A percentile compares a stretch with the other conserved stretches of the same genome.
phyloP scores from a whole-genome alignment of 1,140 invertebrate species.

The Scaptomyza hsui region DNA sequence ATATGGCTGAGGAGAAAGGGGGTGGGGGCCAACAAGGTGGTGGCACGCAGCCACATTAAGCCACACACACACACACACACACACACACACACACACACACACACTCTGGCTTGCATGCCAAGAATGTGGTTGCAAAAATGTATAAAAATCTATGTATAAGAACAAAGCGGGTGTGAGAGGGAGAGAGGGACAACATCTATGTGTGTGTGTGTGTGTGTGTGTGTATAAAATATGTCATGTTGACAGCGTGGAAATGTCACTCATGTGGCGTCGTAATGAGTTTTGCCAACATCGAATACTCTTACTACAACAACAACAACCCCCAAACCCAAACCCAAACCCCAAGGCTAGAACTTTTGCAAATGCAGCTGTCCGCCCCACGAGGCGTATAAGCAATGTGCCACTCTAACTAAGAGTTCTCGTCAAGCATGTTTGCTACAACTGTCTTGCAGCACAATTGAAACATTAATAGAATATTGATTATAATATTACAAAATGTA shows the following conservation, averaged over 20 bases:
- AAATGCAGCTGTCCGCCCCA: slow-evolving; percentile 43
- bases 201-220: slow-evolving; percentile 37
- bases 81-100: slow-evolving; percentile 65
- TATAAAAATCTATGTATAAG: slow-evolving; percentile 13
- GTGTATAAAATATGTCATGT: slow-evolving; percentile 79
- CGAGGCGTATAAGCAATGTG: slow-evolving; percentile 40
- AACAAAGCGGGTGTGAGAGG: neutral
- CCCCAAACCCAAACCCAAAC: slow-evolving; percentile 11
- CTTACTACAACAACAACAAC: slow-evolving; percentile 4
- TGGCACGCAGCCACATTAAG: slow-evolving; percentile 47
- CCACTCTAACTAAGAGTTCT: neutral
- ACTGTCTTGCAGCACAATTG: slow-evolving; percentile 17
- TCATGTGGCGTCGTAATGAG: slow-evolving; percentile 78
- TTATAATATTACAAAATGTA: neutral
- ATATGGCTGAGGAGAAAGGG: slow-evolving; percentile 33
- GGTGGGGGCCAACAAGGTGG: slow-evolving; percentile 9
- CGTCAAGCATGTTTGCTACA: slow-evolving; percentile 4
- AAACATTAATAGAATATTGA: slow-evolving; percentile 24
- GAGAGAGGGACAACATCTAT: neutral
- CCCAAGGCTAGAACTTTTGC: slow-evolving; percentile 19
- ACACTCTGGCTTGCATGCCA: slow-evolving; percentile 58
- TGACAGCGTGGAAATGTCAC: slow-evolving; percentile 78
- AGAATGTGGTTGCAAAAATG: slow-evolving; percentile 47
- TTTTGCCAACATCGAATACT: slow-evolving; percentile 61
- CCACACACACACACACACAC: slow-evolving; percentile 62